A percentile compares a stretch with the other conserved stretches of the same genome.
Conservation (phyloP, 1,140 invertebrate genomes). For the Bombus waltoni region DNA sequence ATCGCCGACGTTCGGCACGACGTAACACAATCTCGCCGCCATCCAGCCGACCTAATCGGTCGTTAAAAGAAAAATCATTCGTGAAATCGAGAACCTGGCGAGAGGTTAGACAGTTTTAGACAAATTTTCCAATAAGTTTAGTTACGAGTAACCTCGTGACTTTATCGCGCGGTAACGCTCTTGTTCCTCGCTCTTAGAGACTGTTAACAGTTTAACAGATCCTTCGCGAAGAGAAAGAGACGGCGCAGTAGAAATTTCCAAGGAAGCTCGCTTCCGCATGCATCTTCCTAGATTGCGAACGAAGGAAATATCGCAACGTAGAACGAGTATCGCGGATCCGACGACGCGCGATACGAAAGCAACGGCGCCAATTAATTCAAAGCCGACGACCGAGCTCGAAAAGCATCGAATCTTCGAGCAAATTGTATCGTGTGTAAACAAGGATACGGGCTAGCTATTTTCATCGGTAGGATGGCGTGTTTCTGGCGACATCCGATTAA, state of each 20-base stretch:
- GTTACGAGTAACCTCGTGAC: not conserved
- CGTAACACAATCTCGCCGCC: not conserved
- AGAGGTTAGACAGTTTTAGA: not conserved
- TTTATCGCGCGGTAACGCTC: not conserved
- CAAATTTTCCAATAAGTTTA: not conserved
- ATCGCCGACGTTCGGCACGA: conserved; percentile 51
- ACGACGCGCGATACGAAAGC: not conserved
- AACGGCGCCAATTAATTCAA: not conserved
- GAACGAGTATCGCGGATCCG: not conserved
- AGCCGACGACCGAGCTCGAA: not conserved
- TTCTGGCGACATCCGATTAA: conserved; percentile 72
- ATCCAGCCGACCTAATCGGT: not conserved
- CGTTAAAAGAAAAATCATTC: not conserved
- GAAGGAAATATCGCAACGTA: not conserved
- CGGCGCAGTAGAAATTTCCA: not conserved
- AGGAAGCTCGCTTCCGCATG: not conserved
- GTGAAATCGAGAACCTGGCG: conserved; percentile 1
- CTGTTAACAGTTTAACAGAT: not conserved
- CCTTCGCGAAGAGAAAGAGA: not conserved
- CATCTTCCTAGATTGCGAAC: not conserved
- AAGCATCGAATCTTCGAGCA: conserved; percentile 3
- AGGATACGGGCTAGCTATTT: conserved; percentile 36
- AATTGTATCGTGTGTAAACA: conserved; percentile 9
- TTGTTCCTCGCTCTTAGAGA: too few relatives aligned
- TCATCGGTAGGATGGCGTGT: conserved; percentile 41